Conservation (phyloP, 2,797 vertebrate genomes). For the Sylvia borin region DNA sequence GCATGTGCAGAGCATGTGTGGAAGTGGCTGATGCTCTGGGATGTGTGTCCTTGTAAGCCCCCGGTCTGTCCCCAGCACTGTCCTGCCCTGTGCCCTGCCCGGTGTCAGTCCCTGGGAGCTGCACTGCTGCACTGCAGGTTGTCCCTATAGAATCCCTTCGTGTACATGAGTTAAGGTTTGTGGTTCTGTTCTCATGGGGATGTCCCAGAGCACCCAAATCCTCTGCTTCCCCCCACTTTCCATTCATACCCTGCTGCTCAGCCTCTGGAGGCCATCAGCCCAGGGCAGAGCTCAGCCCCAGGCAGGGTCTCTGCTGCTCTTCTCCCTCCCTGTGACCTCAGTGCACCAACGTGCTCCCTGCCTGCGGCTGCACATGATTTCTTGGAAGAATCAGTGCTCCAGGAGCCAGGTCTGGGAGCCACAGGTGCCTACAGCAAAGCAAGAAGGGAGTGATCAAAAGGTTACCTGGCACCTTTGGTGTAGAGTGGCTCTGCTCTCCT, state of each 20-base stretch:
- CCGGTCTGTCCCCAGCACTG: fast-evolving
- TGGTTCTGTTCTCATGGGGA: neutral
- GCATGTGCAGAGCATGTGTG: slow-evolving; percentile 2
- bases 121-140: neutral
- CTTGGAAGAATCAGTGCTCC: neutral
- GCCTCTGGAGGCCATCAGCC: neutral
- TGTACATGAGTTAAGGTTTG: neutral
- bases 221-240: neutral
- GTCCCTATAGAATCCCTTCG: neutral
- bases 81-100: neutral
- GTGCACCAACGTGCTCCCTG: neutral
- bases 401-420: neutral
- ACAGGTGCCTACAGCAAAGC: neutral
- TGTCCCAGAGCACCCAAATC: neutral
- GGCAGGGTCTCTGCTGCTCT: neutral
- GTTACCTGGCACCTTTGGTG: fast-evolving
- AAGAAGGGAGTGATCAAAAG: neutral
- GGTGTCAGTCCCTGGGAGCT: neutral
- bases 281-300: neutral
- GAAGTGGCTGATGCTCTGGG: neutral
- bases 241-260: neutral
- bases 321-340: neutral
- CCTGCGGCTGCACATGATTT: neutral
- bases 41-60: neutral
- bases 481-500: neutral